Percentiles rank a stretch among this genome's conserved stretches.
Evolutionary conservation across 1,140 invertebrate genomes (phyloP).

Genomic region (Eupeodes corollae): DNA sequence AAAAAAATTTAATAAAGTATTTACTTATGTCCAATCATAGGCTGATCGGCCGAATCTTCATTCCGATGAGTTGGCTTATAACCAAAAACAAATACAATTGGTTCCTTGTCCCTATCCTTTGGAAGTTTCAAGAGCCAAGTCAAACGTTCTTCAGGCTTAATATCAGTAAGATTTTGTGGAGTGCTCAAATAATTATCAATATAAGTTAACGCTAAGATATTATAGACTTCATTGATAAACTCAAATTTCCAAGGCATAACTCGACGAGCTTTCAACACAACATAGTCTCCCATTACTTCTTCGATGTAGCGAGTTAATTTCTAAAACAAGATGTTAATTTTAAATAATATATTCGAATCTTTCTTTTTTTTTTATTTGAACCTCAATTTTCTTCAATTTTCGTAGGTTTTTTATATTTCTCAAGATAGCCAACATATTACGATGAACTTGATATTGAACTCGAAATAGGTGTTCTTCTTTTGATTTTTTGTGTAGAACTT

Average conservation of each 20-base stretch:
- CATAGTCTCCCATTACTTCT: constrained; percentile 25
- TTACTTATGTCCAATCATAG: constrained; percentile 17
- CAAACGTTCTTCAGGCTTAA: constrained; percentile 13
- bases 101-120: constrained; percentile 12
- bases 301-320: constrained; percentile 20
- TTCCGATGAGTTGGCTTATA: constrained; percentile 17
- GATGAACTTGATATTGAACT: constrained; percentile 27
- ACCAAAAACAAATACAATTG: constrained; percentile 18
- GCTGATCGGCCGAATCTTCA: constrained; percentile 8
- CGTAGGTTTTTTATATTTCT: constrained; percentile 13
- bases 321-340: constrained; percentile 2
- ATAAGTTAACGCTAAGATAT: constrained; percentile 21
- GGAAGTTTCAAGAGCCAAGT: constrained; percentile 10
- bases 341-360: background rate
- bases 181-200: constrained; percentile 15
- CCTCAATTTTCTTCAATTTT: constrained; percentile 10
- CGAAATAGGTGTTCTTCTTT: constrained; percentile 17
- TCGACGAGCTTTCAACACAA: constrained; percentile 23
- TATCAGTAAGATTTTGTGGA: constrained; percentile 9
- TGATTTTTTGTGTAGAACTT: background rate
- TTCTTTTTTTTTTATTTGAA: constrained; percentile 1
- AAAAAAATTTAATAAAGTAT: constrained; percentile 4
- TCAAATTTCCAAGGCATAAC: constrained; percentile 32
- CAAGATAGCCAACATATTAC: constrained; percentile 26
- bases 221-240: constrained; percentile 33